phyloP scores from a whole-genome alignment of 1,140 invertebrate genomes.

The Dendroctonus valens region DNA sequence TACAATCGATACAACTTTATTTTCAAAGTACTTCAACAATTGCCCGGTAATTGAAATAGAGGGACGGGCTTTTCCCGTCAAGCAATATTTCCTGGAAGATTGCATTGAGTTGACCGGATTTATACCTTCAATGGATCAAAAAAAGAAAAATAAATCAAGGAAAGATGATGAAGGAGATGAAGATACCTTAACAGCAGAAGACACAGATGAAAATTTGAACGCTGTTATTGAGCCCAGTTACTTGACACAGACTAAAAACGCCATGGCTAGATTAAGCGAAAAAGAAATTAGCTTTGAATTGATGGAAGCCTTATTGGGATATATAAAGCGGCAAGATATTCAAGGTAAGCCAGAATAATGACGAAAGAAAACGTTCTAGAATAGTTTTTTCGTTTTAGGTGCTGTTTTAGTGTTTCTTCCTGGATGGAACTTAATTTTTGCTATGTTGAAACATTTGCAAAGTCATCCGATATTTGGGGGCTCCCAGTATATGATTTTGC shows the following conservation, averaged over 20 bases:
- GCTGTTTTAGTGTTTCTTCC: constrained; percentile 91
- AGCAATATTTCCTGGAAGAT: constrained; percentile 90
- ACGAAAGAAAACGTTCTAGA: neutral
- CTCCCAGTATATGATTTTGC: constrained; percentile 68
- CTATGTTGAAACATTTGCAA: constrained; percentile 82
- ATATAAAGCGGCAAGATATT: constrained; percentile 71
- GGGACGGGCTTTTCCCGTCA: constrained; percentile 77
- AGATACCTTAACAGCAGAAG: constrained; percentile 54
- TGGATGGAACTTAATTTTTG: constrained; percentile 94
- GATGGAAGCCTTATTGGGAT: constrained; percentile 75
- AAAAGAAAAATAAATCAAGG: constrained; percentile 62
- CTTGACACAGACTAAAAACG: constrained; percentile 61
- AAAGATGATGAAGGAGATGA: constrained; percentile 54
- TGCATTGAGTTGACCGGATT: constrained; percentile 81
- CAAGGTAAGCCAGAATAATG: constrained; percentile 51
- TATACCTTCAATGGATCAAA: constrained; percentile 67
- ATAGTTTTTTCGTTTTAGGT: constrained; percentile 45
- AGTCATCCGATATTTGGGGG: constrained; percentile 75
- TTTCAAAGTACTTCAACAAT: constrained; percentile 87
- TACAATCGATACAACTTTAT: constrained; percentile 89
- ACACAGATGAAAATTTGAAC: constrained; percentile 79
- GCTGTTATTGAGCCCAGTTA: constrained; percentile 59
- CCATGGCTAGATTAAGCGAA: constrained; percentile 78
- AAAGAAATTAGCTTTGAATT: constrained; percentile 91
- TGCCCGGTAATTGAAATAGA: constrained; percentile 81